Evolutionary conservation across 1,140 invertebrate genomes (phyloP), one percentile per base, ranked within the genome.

Genomic region (Uloborus diversus): DNA sequence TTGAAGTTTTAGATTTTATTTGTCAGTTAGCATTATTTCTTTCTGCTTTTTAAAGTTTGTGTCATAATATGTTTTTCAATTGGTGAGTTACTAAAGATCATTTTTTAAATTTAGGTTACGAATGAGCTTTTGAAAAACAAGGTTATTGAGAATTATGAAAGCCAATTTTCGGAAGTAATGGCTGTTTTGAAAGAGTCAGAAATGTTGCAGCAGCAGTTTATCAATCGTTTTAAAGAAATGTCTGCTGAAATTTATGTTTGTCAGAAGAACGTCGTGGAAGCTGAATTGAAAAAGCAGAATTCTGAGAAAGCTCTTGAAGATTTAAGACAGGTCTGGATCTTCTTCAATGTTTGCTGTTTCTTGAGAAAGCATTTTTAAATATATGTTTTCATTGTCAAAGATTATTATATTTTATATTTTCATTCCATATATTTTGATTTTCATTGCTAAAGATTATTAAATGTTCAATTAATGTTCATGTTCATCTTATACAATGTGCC

Each of bases 81-180:
- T n/a, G n/a, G n/a, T n/a, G n/a, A n/a, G n/a, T n/a, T n/a, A n/a
- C n/a, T n/a, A n/a, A n/a, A n/a, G n/a, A n/a, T n/a, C n/a, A n/a
- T n/a, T n/a, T n/a, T 42, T 42, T 42, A 13, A 2, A 13, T 1
- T 42, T 42, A 42, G 37, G 17, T 42, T 9, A 13, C 17, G 37
- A 13, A 42, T 42, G 37, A 42, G 9, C 37, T 42, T 42, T 17
- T 20, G 35, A 75, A 75, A 51, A 62, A 62, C n/a, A 75, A 75
- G 53, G 33, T 64, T 64, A 42, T 42, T 33, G 59, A 75, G 51
- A 75, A 9, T 33, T 62, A 64, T 53, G 71, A 75, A 64, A 75
- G 64, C 30, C 57, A 64, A 51, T 75, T 64, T 32, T 23, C 14
- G 28, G 71, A 75, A 64, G 71, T 75, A 13, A 28, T 75, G 35